A percentile compares a stretch with the other conserved stretches of the same genome.
phyloP scores from a whole-genome alignment of 2,113 vertebrate genomes.

The Gymnarchus niloticus region DNA sequence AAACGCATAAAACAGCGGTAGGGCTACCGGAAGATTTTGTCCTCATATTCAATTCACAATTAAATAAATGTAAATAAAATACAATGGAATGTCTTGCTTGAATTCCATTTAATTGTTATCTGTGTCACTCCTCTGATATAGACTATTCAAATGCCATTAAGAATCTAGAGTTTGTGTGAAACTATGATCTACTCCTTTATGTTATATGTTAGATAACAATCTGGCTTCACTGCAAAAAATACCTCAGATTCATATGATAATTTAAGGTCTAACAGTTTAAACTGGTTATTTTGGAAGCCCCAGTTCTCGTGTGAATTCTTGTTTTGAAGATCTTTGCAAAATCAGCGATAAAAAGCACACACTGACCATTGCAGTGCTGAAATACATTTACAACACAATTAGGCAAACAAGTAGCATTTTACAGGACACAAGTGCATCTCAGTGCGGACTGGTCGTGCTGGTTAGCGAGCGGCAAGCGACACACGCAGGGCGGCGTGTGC shows the following conservation, averaged over 20 bases:
- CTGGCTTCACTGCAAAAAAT: not conserved
- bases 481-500: constrained; percentile 19
- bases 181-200: not conserved
- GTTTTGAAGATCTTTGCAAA: not conserved
- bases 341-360: not conserved
- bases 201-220: not conserved
- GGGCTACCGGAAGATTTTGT: not conserved
- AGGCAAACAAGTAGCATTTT: not conserved
- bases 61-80: not conserved
- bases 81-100: not conserved
- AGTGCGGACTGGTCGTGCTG: not conserved
- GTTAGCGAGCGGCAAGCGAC: not conserved
- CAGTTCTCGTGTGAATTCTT: not conserved
- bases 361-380: not conserved
- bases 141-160: not conserved
- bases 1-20: not conserved
- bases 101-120: not conserved
- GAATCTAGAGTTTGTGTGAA: not conserved
- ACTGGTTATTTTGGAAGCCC: not conserved
- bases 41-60: not conserved
- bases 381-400: not conserved
- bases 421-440: not conserved
- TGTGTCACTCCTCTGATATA: not conserved
- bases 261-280: not conserved
- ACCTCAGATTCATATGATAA: not conserved